phyloP scores from a whole-genome alignment of 2,888 invertebrate genomes.

The Volucella zonaria region DNA sequence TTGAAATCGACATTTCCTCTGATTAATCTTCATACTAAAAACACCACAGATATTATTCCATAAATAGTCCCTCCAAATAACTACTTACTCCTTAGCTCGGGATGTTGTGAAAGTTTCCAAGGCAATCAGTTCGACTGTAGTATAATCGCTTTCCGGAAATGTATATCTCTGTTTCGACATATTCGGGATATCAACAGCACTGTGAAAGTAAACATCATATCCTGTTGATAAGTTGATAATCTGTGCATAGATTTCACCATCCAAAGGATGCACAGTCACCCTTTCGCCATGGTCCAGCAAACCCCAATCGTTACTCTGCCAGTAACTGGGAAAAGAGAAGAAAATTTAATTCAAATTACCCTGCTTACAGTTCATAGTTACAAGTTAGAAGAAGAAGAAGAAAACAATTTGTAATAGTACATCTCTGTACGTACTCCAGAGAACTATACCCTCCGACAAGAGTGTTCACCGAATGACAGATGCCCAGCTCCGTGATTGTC shows the following conservation, averaged over 20 bases:
- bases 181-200: slow-evolving; percentile 87
- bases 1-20: slow-evolving; percentile 88
- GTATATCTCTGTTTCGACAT: slow-evolving; percentile 85
- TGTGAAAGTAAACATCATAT: slow-evolving; percentile 87
- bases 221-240: slow-evolving; percentile 87
- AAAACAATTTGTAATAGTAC: background rate
- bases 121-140: slow-evolving; percentile 85
- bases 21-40: slow-evolving; percentile 84
- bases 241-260: slow-evolving; percentile 90
- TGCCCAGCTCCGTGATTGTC: slow-evolving; percentile 87
- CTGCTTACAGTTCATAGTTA: background rate
- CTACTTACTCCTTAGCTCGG: slow-evolving; percentile 84
- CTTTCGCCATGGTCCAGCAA: slow-evolving; percentile 81
- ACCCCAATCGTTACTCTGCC: slow-evolving; percentile 85
- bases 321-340: slow-evolving; percentile 83
- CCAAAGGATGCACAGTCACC: slow-evolving; percentile 87
- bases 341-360: slow-evolving; percentile 42
- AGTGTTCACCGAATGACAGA: slow-evolving; percentile 88
- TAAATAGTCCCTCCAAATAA: background rate
- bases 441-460: slow-evolving; percentile 84
- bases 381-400: background rate
- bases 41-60: background rate
- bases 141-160: slow-evolving; percentile 84
- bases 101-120: slow-evolving; percentile 85
- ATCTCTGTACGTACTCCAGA: slow-evolving; percentile 77